Evolutionary conservation across 2,797 vertebrate genomes (phyloP), one percentile per base, ranked within the genome.

Genomic region (Leptodactylus fallax): DNA sequence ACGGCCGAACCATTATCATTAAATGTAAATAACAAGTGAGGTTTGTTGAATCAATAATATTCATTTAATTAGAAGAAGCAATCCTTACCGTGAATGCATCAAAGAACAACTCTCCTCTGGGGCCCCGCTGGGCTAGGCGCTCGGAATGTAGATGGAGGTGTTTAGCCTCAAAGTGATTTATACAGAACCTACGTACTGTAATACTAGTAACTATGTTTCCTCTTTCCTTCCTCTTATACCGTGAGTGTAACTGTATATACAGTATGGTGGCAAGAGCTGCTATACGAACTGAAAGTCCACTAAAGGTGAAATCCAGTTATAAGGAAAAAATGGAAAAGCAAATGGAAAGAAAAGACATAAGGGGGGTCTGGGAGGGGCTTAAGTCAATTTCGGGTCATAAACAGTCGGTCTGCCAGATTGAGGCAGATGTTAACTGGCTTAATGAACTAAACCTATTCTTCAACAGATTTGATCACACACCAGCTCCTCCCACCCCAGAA

Each of bases 31-130:
- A 86, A 69, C 71, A 89, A 89, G 80, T 71, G 61, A 86, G 85
- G 79, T 71, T 76, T 89, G 79, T 83, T 69, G 45, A 89, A 89
- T 89, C 88, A 86, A 82, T 89, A 89, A 86, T 82, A 86, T 89
- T 45, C 25, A 86, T 89, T 89, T 86, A 86, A 89, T 89, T 89
- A 89, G 61, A 86, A 71, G 85, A 82, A 83, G 79, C 84, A 83
- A 79, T 86, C 23, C 88, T 86, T 81, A 78, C 71, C 67, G 69
- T 53, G 51, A 81, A 61, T 69, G 67, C 61, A 81, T 51, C 27
- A 72, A 80, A 65, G 49, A 25, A 12, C 11, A 19, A 23, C n/a
- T 74, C 45, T 77, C 67, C 84, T 89, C 12, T 23, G 69, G 71
- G 71, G 78, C 78, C 77, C 23, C 19, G 72, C 25, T 55, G 67